Evolutionary conservation across 2,113 vertebrate species (phyloP).

Genomic region (Elephas maximus): DNA sequence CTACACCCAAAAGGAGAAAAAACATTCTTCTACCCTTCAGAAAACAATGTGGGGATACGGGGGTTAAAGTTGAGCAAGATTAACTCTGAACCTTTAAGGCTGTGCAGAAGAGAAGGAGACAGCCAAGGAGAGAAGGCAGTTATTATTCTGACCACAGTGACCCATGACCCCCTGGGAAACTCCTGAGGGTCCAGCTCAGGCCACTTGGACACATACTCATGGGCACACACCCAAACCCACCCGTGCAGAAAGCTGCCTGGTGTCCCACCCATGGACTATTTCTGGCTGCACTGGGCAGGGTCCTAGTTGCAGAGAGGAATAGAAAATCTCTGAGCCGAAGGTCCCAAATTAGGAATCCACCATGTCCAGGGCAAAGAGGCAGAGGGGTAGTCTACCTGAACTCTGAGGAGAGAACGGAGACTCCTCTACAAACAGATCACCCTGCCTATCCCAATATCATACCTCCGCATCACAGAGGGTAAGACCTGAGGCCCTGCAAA

Average conservation of each 20-base stretch:
- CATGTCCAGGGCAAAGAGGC: neutral
- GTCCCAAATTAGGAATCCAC: constrained; percentile 17
- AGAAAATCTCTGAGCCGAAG: constrained; percentile 31
- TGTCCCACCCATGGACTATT: constrained; percentile 59
- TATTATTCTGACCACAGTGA: constrained; percentile 63
- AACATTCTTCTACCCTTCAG: neutral
- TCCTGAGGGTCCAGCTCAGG: constrained; percentile 63
- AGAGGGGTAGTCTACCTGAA: neutral
- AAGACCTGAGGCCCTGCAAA: neutral
- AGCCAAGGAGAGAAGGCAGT: constrained; percentile 41
- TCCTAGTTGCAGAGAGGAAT: constrained; percentile 26
- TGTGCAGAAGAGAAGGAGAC: neutral
- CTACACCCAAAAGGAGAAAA: neutral
- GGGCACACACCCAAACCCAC: constrained; percentile 62
- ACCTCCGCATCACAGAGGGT: neutral
- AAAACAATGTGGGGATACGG: neutral
- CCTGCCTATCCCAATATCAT: too few species aligned
- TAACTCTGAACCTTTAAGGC: neutral
- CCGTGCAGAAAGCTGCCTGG: constrained; percentile 27
- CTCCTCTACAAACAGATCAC: neutral
- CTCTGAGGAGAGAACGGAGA: neutral
- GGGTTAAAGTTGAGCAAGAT: neutral
- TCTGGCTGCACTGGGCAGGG: constrained; percentile 15
- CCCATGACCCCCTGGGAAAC: constrained; percentile 57
- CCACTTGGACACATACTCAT: constrained; percentile 28